phyloP scores from a whole-genome alignment of 2,888 invertebrate genomes.

The Eremobia ochroleuca region DNA sequence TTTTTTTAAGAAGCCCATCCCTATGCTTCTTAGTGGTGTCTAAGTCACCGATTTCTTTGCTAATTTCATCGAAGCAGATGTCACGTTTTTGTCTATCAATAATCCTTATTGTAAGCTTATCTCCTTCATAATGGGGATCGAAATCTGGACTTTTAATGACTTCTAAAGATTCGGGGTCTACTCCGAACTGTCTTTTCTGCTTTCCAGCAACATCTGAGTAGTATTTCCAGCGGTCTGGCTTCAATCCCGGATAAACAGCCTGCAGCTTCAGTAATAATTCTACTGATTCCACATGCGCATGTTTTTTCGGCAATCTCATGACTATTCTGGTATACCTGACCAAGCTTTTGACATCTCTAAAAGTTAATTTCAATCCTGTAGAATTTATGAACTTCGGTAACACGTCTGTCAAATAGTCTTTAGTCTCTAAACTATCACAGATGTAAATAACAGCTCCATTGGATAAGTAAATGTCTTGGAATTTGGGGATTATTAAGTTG shows the following conservation, averaged over 20 bases:
- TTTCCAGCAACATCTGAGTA: slow-evolving; percentile 87
- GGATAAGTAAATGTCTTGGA: slow-evolving; percentile 86
- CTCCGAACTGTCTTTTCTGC: slow-evolving; percentile 87
- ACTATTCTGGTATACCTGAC: slow-evolving; percentile 86
- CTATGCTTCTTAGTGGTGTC: slow-evolving; percentile 72
- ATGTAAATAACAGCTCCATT: slow-evolving; percentile 88
- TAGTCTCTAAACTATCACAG: slow-evolving; percentile 87
- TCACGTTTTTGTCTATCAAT: slow-evolving; percentile 86
- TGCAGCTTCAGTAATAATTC: slow-evolving; percentile 80
- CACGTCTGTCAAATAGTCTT: slow-evolving; percentile 83
- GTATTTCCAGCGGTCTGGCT: slow-evolving; percentile 86
- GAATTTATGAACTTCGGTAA: slow-evolving; percentile 84
- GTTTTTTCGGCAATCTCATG: slow-evolving; percentile 82
- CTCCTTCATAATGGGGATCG: slow-evolving; percentile 80
- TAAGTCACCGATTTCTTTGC: slow-evolving; percentile 66
- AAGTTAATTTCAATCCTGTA: slow-evolving; percentile 82
- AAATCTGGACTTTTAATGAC: slow-evolving; percentile 83
- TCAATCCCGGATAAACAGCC: slow-evolving; percentile 79
- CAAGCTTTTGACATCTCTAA: slow-evolving; percentile 81
- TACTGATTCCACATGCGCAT: slow-evolving; percentile 81
- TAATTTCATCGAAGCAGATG: slow-evolving; percentile 76
- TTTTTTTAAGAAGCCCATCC: slow-evolving; percentile 74
- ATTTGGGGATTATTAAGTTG: slow-evolving; percentile 85
- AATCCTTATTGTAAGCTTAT: slow-evolving; percentile 80
- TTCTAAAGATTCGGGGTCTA: slow-evolving; percentile 85